Evolutionary conservation across 2,888 invertebrate species (phyloP), one percentile per base, ranked within the genome.

Genomic region (Diadromus collaris): DNA sequence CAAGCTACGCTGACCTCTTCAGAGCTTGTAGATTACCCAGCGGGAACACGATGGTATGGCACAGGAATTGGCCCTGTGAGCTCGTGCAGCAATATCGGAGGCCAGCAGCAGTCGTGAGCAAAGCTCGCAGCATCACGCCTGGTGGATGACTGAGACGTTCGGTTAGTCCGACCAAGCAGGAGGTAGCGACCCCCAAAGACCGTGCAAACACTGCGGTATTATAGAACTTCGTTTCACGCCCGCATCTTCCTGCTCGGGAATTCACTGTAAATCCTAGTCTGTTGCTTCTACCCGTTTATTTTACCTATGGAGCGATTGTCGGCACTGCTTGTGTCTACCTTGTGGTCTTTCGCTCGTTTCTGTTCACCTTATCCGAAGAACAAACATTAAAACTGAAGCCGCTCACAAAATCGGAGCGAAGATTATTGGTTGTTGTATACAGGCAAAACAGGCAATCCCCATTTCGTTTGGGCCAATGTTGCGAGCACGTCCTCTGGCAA

Each of bases 11-110:
- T 21, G 27, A 29, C 63, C 51, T 63, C 63, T n/a, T 56, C 60
- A 54, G 72, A 79, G 76, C 76, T 76, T 76, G 76, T 76, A 76
- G 76, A 76, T 79, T 76, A 79, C 68, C 79, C 58, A 73, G 76
- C 69, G 76, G 76, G 72, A 79, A 76, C 79, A 69, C 54, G 69
- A 69, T 72, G 61, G 38, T 67, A 67, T 46, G 79, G 72, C 38
- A 51, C 68, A 13, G 54, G 54, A 56, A 51, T 56, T 63, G 44
- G 56, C 24, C 27, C 24, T 67, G 74, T 48, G 51, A 76, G 74
- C 67, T 70, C 61, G 63, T 60, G 65, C 67, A 67, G 74, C 74
- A 74, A 74, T 80, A 76, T 76, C 76, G 70, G 74, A 77, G 70
- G 61, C 76, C 70, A 67, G 56, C 74, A 76, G 71, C 64, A 79